These are phyloP conservation scores for Sorex araneus DNA, from an alignment of 2,113 vertebrate genomes.

Conservation along the genomic window DNA sequence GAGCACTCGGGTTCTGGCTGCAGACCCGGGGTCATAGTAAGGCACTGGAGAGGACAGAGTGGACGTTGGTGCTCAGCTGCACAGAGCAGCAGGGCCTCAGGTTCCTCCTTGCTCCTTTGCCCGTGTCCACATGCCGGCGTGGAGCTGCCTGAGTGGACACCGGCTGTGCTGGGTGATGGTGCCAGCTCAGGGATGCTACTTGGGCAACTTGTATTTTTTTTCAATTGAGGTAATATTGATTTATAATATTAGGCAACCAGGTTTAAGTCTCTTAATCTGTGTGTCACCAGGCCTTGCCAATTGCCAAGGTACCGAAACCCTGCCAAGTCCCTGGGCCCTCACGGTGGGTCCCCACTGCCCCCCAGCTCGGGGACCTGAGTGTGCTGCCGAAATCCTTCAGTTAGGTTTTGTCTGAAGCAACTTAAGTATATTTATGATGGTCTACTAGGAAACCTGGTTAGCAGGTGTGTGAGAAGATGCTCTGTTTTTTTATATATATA, in stretches of 20 bases:
- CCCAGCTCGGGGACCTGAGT: neutral
- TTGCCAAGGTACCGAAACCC: neutral
- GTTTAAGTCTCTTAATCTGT: neutral
- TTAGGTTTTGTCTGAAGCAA: too few species aligned
- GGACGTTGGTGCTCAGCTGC: neutral
- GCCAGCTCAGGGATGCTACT: neutral
- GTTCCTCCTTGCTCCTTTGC: too few species aligned
- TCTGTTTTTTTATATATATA: neutral
- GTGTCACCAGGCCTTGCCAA: neutral
- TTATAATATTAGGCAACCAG: neutral
- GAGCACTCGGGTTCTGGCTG: too few species aligned
- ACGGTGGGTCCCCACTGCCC: too few species aligned
- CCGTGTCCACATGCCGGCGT: too few species aligned
- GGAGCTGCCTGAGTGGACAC: too few species aligned
- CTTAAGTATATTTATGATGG: neutral
- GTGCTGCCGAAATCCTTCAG: neutral
- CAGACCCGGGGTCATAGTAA: neutral
- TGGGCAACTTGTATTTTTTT: neutral
- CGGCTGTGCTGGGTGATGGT: fast-evolving
- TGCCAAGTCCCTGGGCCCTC: neutral
- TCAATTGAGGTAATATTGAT: neutral
- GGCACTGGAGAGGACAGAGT: neutral
- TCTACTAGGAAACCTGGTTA: neutral
- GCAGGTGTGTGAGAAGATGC: neutral
- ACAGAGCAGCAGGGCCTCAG: neutral